Evolutionary conservation across 2,888 invertebrate genomes (phyloP).

Genomic region (Lutraria lutraria): DNA sequence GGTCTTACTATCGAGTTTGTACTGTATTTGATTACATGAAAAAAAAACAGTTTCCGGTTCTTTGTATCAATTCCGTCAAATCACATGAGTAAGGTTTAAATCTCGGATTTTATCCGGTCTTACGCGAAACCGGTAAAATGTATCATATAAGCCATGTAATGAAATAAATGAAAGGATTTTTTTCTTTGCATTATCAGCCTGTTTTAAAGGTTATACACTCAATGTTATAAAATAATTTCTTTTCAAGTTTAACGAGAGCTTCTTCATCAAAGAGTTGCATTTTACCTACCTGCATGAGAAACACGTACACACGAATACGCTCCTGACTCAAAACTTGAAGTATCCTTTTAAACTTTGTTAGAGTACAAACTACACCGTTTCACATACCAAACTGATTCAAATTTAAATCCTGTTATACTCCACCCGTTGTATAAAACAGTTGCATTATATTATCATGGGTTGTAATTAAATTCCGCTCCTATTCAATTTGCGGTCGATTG

Average conservation of each 20-base stretch:
- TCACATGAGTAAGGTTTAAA: too few relatives aligned
- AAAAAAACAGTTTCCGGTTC: too few relatives aligned
- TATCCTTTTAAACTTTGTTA: background rate
- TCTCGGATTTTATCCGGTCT: too few relatives aligned
- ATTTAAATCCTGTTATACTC: background rate
- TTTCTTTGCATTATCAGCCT: too few relatives aligned
- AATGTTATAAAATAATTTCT: too few relatives aligned
- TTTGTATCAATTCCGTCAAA: too few relatives aligned
- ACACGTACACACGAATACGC: background rate
- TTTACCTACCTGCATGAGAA: background rate
- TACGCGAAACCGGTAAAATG: too few relatives aligned
- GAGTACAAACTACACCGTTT: background rate
- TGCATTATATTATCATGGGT: background rate
- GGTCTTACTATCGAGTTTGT: too few relatives aligned
- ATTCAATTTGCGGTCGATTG: background rate
- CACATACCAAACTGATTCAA: background rate
- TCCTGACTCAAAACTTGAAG: background rate
- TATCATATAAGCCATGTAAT: too few relatives aligned
- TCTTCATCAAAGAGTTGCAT: background rate
- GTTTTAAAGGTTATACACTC: too few relatives aligned
- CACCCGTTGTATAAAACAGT: background rate
- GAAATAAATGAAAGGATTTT: too few relatives aligned
- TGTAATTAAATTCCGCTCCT: background rate
- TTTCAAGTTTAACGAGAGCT: background rate
- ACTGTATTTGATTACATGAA: too few relatives aligned